phyloP scores from a whole-genome alignment of 2,888 invertebrate genomes.

The Rhaphigaster nebulosa region DNA sequence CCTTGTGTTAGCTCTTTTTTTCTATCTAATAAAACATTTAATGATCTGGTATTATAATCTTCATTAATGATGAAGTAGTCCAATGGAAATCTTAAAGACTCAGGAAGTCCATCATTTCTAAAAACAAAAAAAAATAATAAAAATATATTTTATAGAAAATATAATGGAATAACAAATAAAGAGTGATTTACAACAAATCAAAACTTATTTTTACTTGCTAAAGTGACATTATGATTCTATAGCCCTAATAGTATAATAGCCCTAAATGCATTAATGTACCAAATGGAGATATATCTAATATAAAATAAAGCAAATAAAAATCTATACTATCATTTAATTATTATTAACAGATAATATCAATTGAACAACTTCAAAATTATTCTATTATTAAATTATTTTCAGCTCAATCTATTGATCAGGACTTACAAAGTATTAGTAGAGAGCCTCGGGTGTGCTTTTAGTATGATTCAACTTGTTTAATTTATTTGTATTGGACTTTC shows the following conservation, averaged over 20 bases:
- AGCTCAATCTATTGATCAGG: too few species aligned
- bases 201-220: background rate
- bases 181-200: background rate
- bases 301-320: background rate
- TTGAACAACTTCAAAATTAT: too few species aligned
- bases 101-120: constrained; percentile 74
- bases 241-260: too few species aligned
- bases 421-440: too few species aligned
- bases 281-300: background rate
- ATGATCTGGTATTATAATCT: constrained; percentile 76
- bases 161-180: background rate
- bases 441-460: too few species aligned
- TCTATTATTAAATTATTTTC: too few species aligned
- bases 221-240: background rate
- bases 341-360: too few species aligned
- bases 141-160: background rate
- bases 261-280: background rate
- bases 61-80: constrained; percentile 78
- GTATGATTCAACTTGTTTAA: too few species aligned
- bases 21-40: constrained; percentile 74
- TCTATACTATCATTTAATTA: background rate
- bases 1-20: constrained; percentile 77
- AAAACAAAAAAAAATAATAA: constrained; percentile 36
- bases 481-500: too few species aligned
- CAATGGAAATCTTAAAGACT: constrained; percentile 74